Base-by-base conservation (phyloP, 2,113 vertebrate genomes). In the Cyprinodon brontotheroides region DNA sequence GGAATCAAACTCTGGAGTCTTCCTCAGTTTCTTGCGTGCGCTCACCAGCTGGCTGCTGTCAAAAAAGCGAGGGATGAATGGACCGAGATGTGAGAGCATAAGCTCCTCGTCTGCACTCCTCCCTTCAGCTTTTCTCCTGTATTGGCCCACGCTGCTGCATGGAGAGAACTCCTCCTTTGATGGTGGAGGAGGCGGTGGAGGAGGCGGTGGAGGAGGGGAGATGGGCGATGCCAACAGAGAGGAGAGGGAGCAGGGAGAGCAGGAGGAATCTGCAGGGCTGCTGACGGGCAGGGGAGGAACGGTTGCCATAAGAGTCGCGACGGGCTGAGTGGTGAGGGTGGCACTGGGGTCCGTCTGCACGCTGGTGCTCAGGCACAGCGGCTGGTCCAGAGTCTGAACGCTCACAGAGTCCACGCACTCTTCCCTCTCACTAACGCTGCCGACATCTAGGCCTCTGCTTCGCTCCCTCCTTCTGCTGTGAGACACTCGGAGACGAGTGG, bases 11-110 rank as follows among this genome's bases (percentile, higher is more conserved):
- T 94, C 94, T 8, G 95, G 92, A 0, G 95, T 98, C 91, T 98
- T 99, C 90, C 94, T 96, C 79, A 99, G 94, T 85, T 96, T 97
- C 79, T 96, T 96, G 73, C 98, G 95, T 78, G 98, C 98, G 75
- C 93, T 98, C 74, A 97, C 87, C 83, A 99, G 91, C 85, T 99
- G 97, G 85, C 94, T 98, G 92, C 97, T 99, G 77, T 99, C 97
- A 22, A 99, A 98, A 62, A 98, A 96, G 72, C 97, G 95, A 36
- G 95, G 94, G 22, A 95, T 90, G 36, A 94, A 92, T 0, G 94
- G 93, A 0, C 91, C 93, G 0, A 93, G 95, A 61, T 87, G 95
- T 84, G 78, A 87, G 20, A 85, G 70, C 47, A 82, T 2, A 38
- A 71, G 94, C 41, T 79, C 91, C 63, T 92, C 94, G 37, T 78